Conservation (phyloP, 2,888 invertebrate genomes). For the Gymnoscelis rufifasciata region DNA sequence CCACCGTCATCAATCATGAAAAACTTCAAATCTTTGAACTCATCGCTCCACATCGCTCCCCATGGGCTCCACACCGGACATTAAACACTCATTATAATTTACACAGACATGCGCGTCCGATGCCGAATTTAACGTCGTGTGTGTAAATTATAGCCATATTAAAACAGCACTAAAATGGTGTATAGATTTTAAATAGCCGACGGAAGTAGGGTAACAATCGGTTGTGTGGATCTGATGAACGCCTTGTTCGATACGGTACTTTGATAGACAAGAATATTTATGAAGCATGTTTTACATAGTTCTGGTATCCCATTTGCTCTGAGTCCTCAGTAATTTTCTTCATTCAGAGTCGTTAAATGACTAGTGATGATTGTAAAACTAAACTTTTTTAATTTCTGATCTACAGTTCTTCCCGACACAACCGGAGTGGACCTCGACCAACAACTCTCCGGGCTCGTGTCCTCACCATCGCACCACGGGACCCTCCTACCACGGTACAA, state of each 20-base stretch:
- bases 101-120: constrained; percentile 59
- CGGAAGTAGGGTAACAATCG: constrained; percentile 12
- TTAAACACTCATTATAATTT: constrained; percentile 75
- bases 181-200: constrained; percentile 20
- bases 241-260: background rate
- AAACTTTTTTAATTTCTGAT: constrained; percentile 26
- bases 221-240: background rate
- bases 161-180: constrained; percentile 47
- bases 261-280: no score
- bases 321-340: no score
- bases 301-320: no score
- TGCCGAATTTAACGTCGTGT: constrained; percentile 67
- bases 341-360: no score
- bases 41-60: constrained; percentile 28
- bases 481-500: constrained; percentile 84
- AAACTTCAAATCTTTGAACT: constrained; percentile 9
- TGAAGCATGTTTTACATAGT: no score
- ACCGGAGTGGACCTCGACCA: constrained; percentile 87
- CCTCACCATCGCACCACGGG: constrained; percentile 76
- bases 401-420: constrained; percentile 86
- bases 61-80: constrained; percentile 39
- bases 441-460: constrained; percentile 82
- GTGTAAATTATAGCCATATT: constrained; percentile 62
- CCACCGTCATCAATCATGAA: constrained; percentile 14
- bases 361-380: no score